phyloP scores from a whole-genome alignment of 2,888 invertebrate species.

The Diadromus collaris region DNA sequence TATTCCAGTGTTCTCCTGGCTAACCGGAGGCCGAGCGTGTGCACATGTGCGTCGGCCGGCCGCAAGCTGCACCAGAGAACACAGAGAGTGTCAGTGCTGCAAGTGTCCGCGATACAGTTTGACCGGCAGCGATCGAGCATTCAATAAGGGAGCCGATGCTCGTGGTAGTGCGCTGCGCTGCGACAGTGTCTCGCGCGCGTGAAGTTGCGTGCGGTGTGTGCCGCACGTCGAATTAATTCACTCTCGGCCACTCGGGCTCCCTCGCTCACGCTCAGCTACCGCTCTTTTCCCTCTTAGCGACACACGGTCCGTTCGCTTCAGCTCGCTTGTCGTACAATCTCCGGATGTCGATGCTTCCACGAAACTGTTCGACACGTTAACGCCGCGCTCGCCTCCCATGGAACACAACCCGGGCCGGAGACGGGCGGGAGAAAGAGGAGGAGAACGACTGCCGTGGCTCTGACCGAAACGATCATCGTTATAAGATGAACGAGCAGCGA shows the following conservation, averaged over 20 bases:
- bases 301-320: conserved; percentile 4
- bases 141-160: conserved; percentile 14
- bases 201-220: conserved; percentile 37
- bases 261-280: not conserved
- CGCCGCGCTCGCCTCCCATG: not conserved
- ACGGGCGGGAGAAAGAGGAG: not conserved
- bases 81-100: conserved; percentile 5
- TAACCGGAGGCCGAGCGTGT: not conserved
- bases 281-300: conserved; percentile 1
- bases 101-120: conserved; percentile 14
- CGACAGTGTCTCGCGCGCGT: not conserved
- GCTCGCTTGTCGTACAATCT: conserved; percentile 30
- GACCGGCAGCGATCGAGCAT: conserved; percentile 35
- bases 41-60: conserved; percentile 10
- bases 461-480: conserved; percentile 44
- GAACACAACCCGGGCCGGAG: conserved; percentile 2
- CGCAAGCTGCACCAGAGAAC: not conserved
- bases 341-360: conserved; percentile 34
- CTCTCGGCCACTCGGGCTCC: conserved; percentile 21
- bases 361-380: conserved; percentile 34
- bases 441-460: conserved; percentile 3
- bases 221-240: conserved; percentile 42
- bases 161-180: not conserved
- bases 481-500: conserved; percentile 31
- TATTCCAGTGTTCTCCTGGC: conserved; percentile 34